These are phyloP conservation scores for Lucinisca nassula DNA, from an alignment of 2,888 invertebrate genomes.

Conservation along the genomic window DNA sequence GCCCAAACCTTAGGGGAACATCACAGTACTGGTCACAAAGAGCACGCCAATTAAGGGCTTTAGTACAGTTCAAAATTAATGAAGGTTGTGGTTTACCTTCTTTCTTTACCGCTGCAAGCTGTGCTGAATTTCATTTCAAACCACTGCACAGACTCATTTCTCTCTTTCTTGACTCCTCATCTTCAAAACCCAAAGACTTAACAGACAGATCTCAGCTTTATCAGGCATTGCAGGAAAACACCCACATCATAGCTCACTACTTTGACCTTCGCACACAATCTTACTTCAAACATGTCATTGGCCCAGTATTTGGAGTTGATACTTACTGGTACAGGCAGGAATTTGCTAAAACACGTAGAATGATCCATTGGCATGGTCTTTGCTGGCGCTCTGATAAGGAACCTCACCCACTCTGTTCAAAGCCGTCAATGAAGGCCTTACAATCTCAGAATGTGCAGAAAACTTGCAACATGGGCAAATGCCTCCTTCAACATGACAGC, in stretches of 20 bases:
- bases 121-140: slow-evolving; percentile 23
- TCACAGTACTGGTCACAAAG: slow-evolving; percentile 63
- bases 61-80: slow-evolving; percentile 68
- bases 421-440: slow-evolving; percentile 24
- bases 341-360: slow-evolving; percentile 72
- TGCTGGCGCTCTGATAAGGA: slow-evolving; percentile 63
- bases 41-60: slow-evolving; percentile 44
- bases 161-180: neutral
- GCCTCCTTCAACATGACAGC: slow-evolving; percentile 55
- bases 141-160: neutral
- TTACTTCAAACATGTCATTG: slow-evolving; percentile 72
- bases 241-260: slow-evolving; percentile 44
- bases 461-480: slow-evolving; percentile 50
- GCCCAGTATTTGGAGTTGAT: slow-evolving; percentile 70
- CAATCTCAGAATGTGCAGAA: slow-evolving; percentile 37
- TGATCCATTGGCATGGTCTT: slow-evolving; percentile 75
- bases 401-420: slow-evolving; percentile 42
- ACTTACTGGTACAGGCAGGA: slow-evolving; percentile 74
- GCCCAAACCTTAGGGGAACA: slow-evolving; percentile 55
- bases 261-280: slow-evolving; percentile 68
- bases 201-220: slow-evolving; percentile 17
- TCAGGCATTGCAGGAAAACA: slow-evolving; percentile 39
- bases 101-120: slow-evolving; percentile 54
- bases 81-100: slow-evolving; percentile 58
- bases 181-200: slow-evolving; percentile 2